Base-by-base conservation (phyloP, 1,140 invertebrate species). In the Probaryconus sp. region DNA sequence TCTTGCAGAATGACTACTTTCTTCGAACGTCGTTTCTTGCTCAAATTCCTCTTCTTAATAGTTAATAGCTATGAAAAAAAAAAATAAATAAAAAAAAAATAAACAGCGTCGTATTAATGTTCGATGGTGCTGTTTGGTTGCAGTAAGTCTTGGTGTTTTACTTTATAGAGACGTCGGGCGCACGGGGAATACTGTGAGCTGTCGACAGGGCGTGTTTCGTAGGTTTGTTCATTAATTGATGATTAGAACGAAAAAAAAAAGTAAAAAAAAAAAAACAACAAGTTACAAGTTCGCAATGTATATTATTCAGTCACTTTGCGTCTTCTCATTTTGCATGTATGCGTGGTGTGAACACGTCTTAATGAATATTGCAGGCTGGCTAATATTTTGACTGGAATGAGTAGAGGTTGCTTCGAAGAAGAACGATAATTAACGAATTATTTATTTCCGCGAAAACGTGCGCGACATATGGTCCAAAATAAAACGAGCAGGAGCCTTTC, bases 91-190 rank as follows among this genome's bases (percentile, higher is more conserved):
- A n/a, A n/a, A n/a, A n/a, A n/a, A n/a, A n/a, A n/a, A n/a, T n/a
- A n/a, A n/a, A n/a, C 37, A 40, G 16, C 37, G 37, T 40, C 16
- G 37, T 40, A 48, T 5, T 18, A 33, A 33, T 33, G 17, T 31
- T 33, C 31, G 28, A 20, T 50, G 28, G 28, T 43, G 40, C 16
- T 18, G 16, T 58, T 68, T 50, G 31, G 6, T 53, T 53, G 28
- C 33, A 33, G 33, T 53, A 53, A 33, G 28, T 77, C 70, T 83
- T 81, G 78, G 51, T 83, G 77, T 83, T 84, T 81, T 78, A 77
- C 37, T 76, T 84, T 84, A 72, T 84, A 84, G 82, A 84, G 81
- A 82, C 17, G 76, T 79, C 17, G 81, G 83, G 40, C 78, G 72
- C 63, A 45, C 71, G 78, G 81, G 83, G 68, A 79, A 76, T 69